Conservation (phyloP, 2,797 vertebrate species). For the Anniella stebbinsi region DNA sequence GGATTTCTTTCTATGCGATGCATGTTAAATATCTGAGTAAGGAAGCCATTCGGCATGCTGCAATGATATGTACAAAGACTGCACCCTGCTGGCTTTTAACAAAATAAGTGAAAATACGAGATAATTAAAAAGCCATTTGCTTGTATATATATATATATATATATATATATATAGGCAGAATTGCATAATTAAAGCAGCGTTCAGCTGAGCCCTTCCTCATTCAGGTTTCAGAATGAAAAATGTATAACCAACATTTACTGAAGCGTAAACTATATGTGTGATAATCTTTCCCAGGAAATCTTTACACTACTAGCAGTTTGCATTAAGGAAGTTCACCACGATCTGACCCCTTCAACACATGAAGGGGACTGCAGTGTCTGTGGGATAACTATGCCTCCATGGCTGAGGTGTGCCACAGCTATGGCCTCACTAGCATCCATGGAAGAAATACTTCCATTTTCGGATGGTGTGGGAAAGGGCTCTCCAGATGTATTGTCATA, state of each 20-base stretch:
- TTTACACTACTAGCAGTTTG: not conserved
- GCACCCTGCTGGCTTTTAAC: constrained; percentile 68
- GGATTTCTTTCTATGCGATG: not conserved
- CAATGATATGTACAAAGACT: constrained; percentile 51
- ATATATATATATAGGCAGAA: not conserved
- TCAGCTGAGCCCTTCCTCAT: not conserved
- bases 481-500: not conserved
- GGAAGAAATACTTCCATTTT: not conserved
- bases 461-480: not conserved
- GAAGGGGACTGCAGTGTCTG: not conserved
- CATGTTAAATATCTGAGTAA: constrained; percentile 1
- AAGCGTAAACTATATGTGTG: not conserved
- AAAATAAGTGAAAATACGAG: not conserved
- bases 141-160: no score
- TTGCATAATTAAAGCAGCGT: not conserved
- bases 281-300: not conserved
- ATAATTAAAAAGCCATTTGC: not conserved
- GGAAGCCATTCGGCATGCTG: not conserved
- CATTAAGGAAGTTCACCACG: not conserved
- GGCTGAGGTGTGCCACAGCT: not conserved
- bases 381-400: not conserved
- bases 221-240: not conserved
- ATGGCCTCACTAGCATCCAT: not conserved
- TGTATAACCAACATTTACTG: not conserved
- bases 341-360: not conserved